Evolutionary conservation across 2,797 vertebrate species (phyloP), one percentile per base, ranked within the genome.

Genomic region (Poeciliopsis paucimaculata): DNA sequence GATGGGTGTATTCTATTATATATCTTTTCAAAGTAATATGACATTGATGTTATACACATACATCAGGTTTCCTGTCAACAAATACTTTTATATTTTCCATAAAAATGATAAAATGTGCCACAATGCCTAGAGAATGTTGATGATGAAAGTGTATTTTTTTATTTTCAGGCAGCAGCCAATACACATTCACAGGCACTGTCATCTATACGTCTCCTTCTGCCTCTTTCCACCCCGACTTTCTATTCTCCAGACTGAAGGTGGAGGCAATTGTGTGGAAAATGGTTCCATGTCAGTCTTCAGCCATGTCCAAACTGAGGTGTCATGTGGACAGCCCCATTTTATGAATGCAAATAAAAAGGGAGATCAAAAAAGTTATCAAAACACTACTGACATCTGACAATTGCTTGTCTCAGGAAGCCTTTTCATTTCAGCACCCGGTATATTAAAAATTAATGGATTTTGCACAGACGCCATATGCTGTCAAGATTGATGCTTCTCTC

Each of bases 401-500:
- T 95, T 93, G 93, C 94, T 93, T 93, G 94, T 95, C 95, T 95
- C 90, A 91, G 91, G 91, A 93, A 95, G 93, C 92, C 93, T 93
- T 95, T 95, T 95, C 93, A 94, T 95, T 96, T 92, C 94, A 91
- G 86, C 79, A 79, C 88, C 92, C 84, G 89, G 90, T 95, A 92
- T 95, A 95, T 96, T 95, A 95, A 95, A 96, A 95, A 95, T 95
- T 94, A 96, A 95, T 95, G 94, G 94, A 93, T 96, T 95, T 95
- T 93, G 91, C 94, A 94, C 92, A 92, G 90, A 92, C 74, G 88
- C 91, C 94, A 95, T 95, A 95, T 94, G 94, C 94, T 95, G 93
- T 94, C 95, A 95, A 92, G 93, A 94, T 93, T 94, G 93, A 95
- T 94, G 92, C 91, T 89, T 88, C 91, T 94, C 95, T 93, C 95